Evolutionary conservation across 2,113 vertebrate species (phyloP).

Genomic region (Apaloderma vittatum): DNA sequence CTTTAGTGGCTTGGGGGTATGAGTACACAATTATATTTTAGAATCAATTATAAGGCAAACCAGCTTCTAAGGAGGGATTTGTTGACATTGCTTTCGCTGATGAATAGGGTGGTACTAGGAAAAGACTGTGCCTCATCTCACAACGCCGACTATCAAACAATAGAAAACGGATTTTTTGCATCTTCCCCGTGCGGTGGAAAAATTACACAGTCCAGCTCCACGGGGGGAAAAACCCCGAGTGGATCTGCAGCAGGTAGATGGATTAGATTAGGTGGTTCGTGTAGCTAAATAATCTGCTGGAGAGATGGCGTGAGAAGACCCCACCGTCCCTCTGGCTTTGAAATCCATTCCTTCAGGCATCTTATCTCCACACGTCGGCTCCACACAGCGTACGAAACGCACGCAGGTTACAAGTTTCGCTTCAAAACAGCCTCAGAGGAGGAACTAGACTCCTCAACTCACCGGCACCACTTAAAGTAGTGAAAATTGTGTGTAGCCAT

Average conservation of each 20-base stretch:
- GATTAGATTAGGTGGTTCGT: neutral
- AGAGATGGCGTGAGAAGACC: accelerated
- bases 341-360: neutral
- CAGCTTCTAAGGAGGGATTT: neutral
- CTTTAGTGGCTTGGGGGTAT: neutral
- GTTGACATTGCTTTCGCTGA: neutral
- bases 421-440: neutral
- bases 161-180: neutral
- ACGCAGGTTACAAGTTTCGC: accelerated
- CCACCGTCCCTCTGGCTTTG: neutral
- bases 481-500: accelerated
- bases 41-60: neutral
- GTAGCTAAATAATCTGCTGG: accelerated
- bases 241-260: neutral
- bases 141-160: neutral
- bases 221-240: neutral
- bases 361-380: neutral
- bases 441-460: accelerated
- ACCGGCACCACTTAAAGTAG: accelerated
- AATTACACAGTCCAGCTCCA: neutral
- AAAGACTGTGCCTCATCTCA: neutral
- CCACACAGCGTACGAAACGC: accelerated
- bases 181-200: neutral
- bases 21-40: neutral
- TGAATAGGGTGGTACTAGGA: neutral